Evolutionary conservation across 2,113 vertebrate species (phyloP).

Genomic region (Pomatorhinus ruficollis): DNA sequence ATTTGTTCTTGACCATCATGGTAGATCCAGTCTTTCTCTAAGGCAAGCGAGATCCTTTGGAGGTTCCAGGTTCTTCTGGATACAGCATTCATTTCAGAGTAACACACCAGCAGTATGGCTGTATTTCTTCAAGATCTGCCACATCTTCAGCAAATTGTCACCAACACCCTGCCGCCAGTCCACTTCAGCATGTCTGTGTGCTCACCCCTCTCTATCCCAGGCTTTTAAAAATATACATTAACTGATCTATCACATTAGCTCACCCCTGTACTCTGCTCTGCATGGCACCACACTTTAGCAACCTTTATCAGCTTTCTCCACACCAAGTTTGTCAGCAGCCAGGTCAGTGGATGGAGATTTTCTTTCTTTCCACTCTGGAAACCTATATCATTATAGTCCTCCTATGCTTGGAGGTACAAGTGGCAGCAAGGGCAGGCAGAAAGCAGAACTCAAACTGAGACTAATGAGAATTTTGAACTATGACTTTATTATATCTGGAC

Average conservation of each 20-base stretch:
- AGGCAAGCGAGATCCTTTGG: neutral
- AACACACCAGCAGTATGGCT: neutral
- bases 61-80: neutral
- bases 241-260: neutral
- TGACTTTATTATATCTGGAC: neutral
- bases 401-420: neutral
- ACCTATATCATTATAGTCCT: neutral
- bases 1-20: neutral
- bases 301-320: neutral
- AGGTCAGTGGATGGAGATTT: neutral
- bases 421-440: neutral
- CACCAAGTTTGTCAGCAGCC: neutral
- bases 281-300: neutral
- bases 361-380: neutral
- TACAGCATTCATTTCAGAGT: neutral
- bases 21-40: neutral
- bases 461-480: neutral
- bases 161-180: neutral
- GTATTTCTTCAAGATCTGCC: neutral
- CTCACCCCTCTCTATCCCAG: neutral
- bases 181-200: neutral
- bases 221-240: neutral
- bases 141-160: neutral
- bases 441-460: neutral
- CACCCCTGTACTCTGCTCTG: neutral